These are phyloP conservation scores for Hypsopygia costalis DNA, from an alignment of 2,888 invertebrate genomes.

Conservation along the genomic window DNA sequence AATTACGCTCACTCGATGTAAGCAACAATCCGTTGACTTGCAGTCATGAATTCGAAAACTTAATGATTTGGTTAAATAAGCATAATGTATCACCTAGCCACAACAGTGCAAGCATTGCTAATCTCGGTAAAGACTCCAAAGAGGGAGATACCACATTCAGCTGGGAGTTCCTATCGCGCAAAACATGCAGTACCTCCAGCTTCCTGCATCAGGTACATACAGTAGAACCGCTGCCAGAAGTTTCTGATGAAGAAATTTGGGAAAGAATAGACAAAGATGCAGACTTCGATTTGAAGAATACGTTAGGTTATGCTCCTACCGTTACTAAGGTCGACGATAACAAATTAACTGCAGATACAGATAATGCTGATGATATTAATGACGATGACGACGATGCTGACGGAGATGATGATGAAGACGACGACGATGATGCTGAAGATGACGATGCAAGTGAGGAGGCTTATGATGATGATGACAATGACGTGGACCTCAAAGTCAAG, in stretches of 20 bases:
- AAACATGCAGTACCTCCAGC: slow-evolving; percentile 54
- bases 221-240: slow-evolving; percentile 50
- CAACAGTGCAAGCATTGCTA: slow-evolving; percentile 56
- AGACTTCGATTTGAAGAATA: slow-evolving; percentile 65
- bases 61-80: slow-evolving; percentile 83
- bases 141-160: slow-evolving; percentile 58
- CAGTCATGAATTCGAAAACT: slow-evolving; percentile 83
- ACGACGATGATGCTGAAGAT: slow-evolving; percentile 47
- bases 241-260: slow-evolving; percentile 73
- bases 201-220: slow-evolving; percentile 56
- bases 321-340: slow-evolving; percentile 36
- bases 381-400: slow-evolving; percentile 44
- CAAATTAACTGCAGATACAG: slow-evolving; percentile 26
- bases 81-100: slow-evolving; percentile 79
- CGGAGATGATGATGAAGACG: slow-evolving; percentile 54
- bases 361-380: slow-evolving; percentile 37
- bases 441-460: slow-evolving; percentile 54
- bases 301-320: slow-evolving; percentile 60
- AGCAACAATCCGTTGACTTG: slow-evolving; percentile 85
- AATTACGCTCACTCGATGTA: slow-evolving; percentile 81
- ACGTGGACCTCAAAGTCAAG: slow-evolving; percentile 62
- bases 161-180: slow-evolving; percentile 71
- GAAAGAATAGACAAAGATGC: slow-evolving; percentile 66
- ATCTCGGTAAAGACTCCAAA: slow-evolving; percentile 55
- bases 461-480: slow-evolving; percentile 52